Evolutionary conservation across 2,113 vertebrate genomes (phyloP).

Genomic region (Leptosomus discolor): DNA sequence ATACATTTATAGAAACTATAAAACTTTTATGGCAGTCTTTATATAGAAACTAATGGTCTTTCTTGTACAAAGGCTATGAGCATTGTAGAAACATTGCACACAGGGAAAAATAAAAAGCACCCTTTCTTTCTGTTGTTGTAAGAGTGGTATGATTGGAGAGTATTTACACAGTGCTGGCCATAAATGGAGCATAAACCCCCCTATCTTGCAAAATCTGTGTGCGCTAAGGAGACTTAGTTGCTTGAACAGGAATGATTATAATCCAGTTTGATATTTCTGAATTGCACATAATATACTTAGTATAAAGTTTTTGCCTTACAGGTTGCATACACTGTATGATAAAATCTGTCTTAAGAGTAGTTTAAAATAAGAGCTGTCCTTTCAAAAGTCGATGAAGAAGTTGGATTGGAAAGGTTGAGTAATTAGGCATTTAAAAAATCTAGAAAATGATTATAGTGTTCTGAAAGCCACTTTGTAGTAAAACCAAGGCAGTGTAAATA

Average conservation of each 20-base stretch:
- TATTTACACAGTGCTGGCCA: slow-evolving; percentile 23
- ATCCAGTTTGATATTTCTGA: slow-evolving; percentile 45
- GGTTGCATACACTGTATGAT: neutral
- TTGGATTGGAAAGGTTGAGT: neutral
- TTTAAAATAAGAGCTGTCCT: neutral
- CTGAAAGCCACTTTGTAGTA: neutral
- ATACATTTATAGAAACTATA: slow-evolving; percentile 76
- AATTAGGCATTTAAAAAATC: neutral
- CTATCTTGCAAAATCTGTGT: neutral
- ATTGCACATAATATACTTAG: slow-evolving; percentile 16
- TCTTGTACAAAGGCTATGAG: slow-evolving; percentile 60
- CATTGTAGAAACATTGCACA: slow-evolving; percentile 58
- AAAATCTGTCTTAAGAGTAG: neutral
- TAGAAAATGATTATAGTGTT: neutral
- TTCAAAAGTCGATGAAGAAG: neutral
- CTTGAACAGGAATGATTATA: slow-evolving; percentile 41
- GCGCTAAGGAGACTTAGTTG: slow-evolving; percentile 10
- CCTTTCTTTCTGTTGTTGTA: slow-evolving; percentile 64
- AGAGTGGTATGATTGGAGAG: slow-evolving; percentile 47
- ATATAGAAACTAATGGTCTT: slow-evolving; percentile 75
- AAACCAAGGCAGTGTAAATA: neutral
- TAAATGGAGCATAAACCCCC: slow-evolving; percentile 47
- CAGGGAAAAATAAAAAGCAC: slow-evolving; percentile 65
- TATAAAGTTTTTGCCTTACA: slow-evolving; percentile 7
- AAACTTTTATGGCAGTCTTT: slow-evolving; percentile 74